A percentile compares a stretch with the other conserved stretches of the same genome.
Conservation (phyloP, 2,888 invertebrate genomes). For the Onthophagus sagittarius region DNA sequence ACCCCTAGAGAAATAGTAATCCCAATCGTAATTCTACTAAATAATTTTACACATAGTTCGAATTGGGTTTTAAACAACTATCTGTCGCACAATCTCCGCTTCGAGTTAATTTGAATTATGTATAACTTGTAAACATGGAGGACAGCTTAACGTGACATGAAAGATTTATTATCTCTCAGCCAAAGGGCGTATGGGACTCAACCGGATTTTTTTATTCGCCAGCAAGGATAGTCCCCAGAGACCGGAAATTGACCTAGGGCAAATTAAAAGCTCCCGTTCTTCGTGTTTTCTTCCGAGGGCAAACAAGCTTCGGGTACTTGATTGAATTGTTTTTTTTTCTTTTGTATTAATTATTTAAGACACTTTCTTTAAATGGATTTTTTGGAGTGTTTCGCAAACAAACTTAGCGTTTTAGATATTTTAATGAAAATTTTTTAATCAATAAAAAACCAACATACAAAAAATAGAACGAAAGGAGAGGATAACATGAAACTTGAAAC, state of each 20-base stretch:
- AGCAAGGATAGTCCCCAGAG: not conserved
- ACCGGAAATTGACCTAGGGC: not conserved
- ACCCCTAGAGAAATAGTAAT: no score
- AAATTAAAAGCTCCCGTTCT: not conserved
- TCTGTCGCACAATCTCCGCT: not conserved
- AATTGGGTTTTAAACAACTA: not conserved
- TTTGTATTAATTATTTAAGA: not conserved
- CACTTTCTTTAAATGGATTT: not conserved
- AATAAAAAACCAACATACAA: no score
- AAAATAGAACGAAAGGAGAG: no score
- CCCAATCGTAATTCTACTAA: not conserved
- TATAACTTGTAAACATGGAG: slow-evolving; percentile 5
- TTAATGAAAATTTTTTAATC: no score
- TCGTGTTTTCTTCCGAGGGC: not conserved
- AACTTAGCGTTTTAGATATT: not conserved
- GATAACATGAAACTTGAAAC: no score
- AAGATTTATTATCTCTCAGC: slow-evolving; percentile 3
- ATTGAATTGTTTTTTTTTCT: not conserved
- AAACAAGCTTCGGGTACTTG: not conserved
- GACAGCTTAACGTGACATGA: slow-evolving; percentile 2
- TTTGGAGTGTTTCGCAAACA: not conserved
- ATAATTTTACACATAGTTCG: not conserved
- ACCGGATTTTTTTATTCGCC: not conserved
- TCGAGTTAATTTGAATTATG: slow-evolving; percentile 6
- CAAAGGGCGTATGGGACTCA: not conserved